phyloP scores from a whole-genome alignment of 2,888 invertebrate species.

The Acanthacorydalis orientalis region DNA sequence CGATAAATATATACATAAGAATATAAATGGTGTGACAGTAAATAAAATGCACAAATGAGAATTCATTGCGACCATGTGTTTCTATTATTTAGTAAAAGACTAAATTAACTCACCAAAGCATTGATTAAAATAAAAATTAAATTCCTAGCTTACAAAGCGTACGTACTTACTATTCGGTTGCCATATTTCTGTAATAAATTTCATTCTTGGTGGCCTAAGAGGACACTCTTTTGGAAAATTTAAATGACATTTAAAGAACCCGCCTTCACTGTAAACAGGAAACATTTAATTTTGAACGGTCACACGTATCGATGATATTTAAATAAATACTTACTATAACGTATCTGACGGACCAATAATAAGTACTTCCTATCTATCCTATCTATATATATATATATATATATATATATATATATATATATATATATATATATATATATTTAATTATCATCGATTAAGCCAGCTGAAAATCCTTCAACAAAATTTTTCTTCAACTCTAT shows the following conservation, averaged over 20 bases:
- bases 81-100: conserved; percentile 9
- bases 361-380: conserved; percentile 99
- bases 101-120: not conserved
- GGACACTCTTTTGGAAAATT: conserved; percentile 99
- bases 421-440: too few relatives aligned
- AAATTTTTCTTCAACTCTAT: conserved; percentile 98
- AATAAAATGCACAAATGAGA: conserved; percentile 1
- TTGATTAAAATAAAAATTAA: conserved; percentile 1
- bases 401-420: too few relatives aligned
- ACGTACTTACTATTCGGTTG: conserved; percentile 88
- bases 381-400: too few relatives aligned
- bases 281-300: conserved; percentile 1
- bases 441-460: conserved; percentile 98
- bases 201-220: conserved; percentile 95
- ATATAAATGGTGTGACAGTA: too few relatives aligned
- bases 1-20: too few relatives aligned
- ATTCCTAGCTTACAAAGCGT: not conserved
- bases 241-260: conserved; percentile 97
- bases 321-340: conserved; percentile 65
- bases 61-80: conserved; percentile 18
- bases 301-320: not conserved
- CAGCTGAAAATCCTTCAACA: conserved; percentile 99
- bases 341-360: conserved; percentile 99
- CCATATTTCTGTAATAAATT: conserved; percentile 98
- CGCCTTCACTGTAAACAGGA: conserved; percentile 69